Base-by-base conservation (phyloP, 1,140 invertebrate species). In the Ceratina japonica region DNA sequence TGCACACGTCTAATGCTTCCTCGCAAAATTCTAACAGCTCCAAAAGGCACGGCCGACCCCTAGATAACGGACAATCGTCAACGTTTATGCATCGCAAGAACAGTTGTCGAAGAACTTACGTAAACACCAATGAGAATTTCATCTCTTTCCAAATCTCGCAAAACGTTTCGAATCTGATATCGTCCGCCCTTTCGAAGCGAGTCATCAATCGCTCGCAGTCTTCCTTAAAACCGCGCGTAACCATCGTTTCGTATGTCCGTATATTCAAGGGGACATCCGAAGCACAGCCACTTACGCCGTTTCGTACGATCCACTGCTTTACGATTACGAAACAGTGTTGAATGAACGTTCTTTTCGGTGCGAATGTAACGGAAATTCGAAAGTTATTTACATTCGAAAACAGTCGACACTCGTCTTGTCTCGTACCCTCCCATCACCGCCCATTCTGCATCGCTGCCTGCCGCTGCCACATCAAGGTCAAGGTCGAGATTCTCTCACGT, bases 1-100 rank as follows among this genome's bases (percentile, higher is more conserved):
- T 93, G 1, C 87, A 87, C 58, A 91, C 82, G 12, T 87, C 74
- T n/a, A 93, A 64, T 22, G 85, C 80, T 84, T 92, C 90, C 79
- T 92, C 90, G 15, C 90, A 92, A 82, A 92, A 92, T 88, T 88
- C 86, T 10, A 89, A 73, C 20, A 92, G 74, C 70, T 90, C 90
- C 20, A 87, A 70, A 72, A 86, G 80, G 69, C 56, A 79, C 84
- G 84, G 79, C 66, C 88, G 80, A 37, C 84, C 85, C 2, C 92
- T 92, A 73, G n/a, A 83, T n/a, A 83, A 56, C 59, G 5, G 52
- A 77, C 59, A n/a, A 80, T 77, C 71, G 22, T 59, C 58, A 56
- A 4, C 27, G 27, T 27, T 59, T 71, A 54, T 22, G 8, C 44
- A 20, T 24, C 0, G 0, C 22, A 20, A 20, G 22, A 22, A 16